Conservation (phyloP, 2,797 vertebrate species). For the Malacoctenus gilli region DNA sequence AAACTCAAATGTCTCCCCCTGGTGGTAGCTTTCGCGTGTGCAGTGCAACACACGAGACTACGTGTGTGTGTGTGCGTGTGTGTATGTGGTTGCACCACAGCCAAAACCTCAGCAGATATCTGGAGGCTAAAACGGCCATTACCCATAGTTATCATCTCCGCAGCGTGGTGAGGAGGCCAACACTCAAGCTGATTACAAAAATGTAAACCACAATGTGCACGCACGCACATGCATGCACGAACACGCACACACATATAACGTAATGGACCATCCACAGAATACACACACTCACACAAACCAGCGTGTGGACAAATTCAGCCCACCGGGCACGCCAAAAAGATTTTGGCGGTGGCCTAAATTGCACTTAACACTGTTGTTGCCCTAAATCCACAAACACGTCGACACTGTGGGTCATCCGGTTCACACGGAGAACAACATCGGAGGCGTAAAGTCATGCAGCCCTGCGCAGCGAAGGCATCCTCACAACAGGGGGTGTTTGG, state of each 20-base stretch:
- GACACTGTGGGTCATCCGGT: conserved; percentile 27
- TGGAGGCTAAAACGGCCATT: conserved; percentile 65
- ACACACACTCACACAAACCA: conserved; percentile 1
- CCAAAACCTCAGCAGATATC: conserved; percentile 60
- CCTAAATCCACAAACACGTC: conserved; percentile 44
- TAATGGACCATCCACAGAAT: conserved; percentile 20
- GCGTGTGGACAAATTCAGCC: conserved; percentile 21
- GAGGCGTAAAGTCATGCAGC: conserved; percentile 10
- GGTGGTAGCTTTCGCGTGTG: conserved; percentile 23
- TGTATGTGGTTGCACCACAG: conserved; percentile 15
- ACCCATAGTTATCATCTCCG: conserved; percentile 66
- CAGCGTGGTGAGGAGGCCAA: conserved; percentile 53
- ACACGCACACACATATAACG: conserved; percentile 23
- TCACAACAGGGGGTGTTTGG: conserved; percentile 14
- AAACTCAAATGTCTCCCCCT: conserved; percentile 67
- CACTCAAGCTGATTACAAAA: conserved; percentile 70
- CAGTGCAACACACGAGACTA: no score
- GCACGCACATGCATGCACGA: conserved; percentile 21
- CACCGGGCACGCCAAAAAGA: conserved; percentile 41
- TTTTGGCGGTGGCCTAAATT: conserved; percentile 51
- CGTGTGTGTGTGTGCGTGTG: background rate
- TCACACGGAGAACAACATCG: conserved; percentile 32
- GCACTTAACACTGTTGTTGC: conserved; percentile 44
- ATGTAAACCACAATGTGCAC: conserved; percentile 51
- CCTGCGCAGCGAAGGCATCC: conserved; percentile 8